Percentiles rank a stretch among this genome's conserved stretches.
Conservation (phyloP, 2,888 invertebrate genomes). For the Eilema depressum region DNA sequence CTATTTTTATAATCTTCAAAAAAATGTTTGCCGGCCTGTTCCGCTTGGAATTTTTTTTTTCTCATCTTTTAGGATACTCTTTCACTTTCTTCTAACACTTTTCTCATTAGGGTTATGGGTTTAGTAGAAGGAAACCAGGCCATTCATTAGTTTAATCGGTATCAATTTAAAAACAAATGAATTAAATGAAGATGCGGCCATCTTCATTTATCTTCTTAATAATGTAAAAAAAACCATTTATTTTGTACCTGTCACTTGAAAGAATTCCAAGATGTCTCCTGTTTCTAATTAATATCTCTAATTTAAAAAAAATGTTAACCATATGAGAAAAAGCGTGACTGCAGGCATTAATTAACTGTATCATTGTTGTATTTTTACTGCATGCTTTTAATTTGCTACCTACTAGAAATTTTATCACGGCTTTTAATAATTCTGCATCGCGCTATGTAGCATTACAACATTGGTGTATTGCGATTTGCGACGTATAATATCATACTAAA, state of each 20-base stretch:
- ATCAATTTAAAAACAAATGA: background rate
- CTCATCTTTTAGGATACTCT: background rate
- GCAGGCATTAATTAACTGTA: slow-evolving; percentile 7
- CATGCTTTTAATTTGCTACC: slow-evolving; percentile 19
- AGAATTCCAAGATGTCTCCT: background rate
- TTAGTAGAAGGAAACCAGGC: background rate
- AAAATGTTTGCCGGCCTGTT: background rate
- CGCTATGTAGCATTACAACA: slow-evolving; percentile 30
- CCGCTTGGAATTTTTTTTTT: background rate
- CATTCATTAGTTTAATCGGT: background rate
- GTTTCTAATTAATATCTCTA: background rate
- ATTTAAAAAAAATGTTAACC: slow-evolving; percentile 7
- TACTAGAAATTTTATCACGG: slow-evolving; percentile 15
- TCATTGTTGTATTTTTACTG: slow-evolving; percentile 3
- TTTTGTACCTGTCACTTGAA: background rate
- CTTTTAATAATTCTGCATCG: slow-evolving; percentile 22
- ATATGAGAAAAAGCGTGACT: slow-evolving; percentile 16
- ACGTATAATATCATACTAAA: slow-evolving; percentile 22
- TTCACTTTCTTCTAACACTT: background rate
- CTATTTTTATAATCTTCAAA: background rate
- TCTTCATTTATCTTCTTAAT: too few relatives aligned
- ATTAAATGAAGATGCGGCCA: too few relatives aligned
- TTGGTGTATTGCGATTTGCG: slow-evolving; percentile 36
- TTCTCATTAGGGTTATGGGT: background rate
- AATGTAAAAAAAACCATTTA: background rate